Base-by-base conservation (phyloP, 2,113 vertebrate genomes). In the Poeciliopsis occidentalis region DNA sequence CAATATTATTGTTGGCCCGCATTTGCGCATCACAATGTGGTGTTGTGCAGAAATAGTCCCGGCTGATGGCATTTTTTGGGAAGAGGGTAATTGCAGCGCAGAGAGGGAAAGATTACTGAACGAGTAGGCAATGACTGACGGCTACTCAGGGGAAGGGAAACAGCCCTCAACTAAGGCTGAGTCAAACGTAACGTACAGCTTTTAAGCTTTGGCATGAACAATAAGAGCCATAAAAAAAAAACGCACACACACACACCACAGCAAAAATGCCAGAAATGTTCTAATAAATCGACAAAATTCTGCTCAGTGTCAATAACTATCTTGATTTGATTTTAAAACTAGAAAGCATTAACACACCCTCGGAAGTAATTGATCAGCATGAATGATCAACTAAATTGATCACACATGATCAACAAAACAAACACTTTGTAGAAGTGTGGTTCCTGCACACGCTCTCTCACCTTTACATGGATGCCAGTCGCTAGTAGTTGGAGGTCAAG, bases 1-100 rank as follows among this genome's bases (percentile, higher is more conserved):
- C 80, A 92, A 92, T 93, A 93, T 94, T 95, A 89, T 92, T 92
- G 76, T 92, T 93, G 93, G 94, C 87, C 80, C 77, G 11, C 83
- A 88, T 77, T 83, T 80, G 67, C 81, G 83, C 80, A 88, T 88
- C 79, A 79, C 87, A 80, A 77, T 76, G 82, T 30, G 63, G 71
- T 81, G 62, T 64, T 72, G 78, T 85, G 74, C 78, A 84, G 87
- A 91, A 89, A 88, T 57, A 69, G 84, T 71, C 80, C 71, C 67
- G 90, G 80, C 87, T 77, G 71, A 70, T 51, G 76, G 63, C 69
- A 57, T 74, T 67, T 67, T 81, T 76, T 71, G 31, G 60, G 51
- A 64, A 76, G 76, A 76, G 26, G 39, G 19, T 29, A 22, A 26
- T 26, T 64, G 73, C 34, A 65, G 47, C 67, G 26, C n/a, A 57